Conservation (phyloP, 2,888 invertebrate genomes). For the Melikaiella ostensackeni region DNA sequence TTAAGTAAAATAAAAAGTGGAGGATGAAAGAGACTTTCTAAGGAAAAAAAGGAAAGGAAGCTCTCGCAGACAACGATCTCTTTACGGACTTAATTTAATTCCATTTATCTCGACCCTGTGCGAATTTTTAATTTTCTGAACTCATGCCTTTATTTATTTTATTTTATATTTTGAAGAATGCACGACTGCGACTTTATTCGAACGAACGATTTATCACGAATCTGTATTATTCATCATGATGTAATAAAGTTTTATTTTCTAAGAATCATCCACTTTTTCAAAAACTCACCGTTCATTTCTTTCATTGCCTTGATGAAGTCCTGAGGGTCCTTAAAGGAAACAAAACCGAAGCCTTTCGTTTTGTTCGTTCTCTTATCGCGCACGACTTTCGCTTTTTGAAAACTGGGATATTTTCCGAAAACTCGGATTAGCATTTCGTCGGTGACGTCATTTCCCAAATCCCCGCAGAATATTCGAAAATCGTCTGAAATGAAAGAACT, state of each 20-base stretch:
- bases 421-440: conserved; percentile 98
- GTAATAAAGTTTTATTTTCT: conserved; percentile 54
- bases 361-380: conserved; percentile 98
- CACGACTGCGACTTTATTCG: conserved; percentile 18
- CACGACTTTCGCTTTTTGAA: conserved; percentile 95
- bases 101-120: neutral
- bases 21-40: too few relatives aligned
- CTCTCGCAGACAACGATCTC: conserved; percentile 19
- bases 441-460: conserved; percentile 99
- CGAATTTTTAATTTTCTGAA: neutral
- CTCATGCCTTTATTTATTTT: neutral
- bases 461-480: conserved; percentile 99
- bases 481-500: conserved; percentile 83
- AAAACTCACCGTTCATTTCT: conserved; percentile 96
- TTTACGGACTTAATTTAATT: conserved; percentile 1
- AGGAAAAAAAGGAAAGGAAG: neutral
- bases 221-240: conserved; percentile 28
- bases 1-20: too few relatives aligned
- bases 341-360: conserved; percentile 99
- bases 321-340: conserved; percentile 97
- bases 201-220: conserved; percentile 24
- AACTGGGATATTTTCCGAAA: conserved; percentile 95
- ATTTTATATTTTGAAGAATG: neutral
- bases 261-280: conserved; percentile 30
- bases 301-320: conserved; percentile 99